A percentile compares a stretch with the other conserved stretches of the same genome.
Conservation (phyloP, 1,140 invertebrate genomes). For the Lepeophtheirus salmonis region DNA sequence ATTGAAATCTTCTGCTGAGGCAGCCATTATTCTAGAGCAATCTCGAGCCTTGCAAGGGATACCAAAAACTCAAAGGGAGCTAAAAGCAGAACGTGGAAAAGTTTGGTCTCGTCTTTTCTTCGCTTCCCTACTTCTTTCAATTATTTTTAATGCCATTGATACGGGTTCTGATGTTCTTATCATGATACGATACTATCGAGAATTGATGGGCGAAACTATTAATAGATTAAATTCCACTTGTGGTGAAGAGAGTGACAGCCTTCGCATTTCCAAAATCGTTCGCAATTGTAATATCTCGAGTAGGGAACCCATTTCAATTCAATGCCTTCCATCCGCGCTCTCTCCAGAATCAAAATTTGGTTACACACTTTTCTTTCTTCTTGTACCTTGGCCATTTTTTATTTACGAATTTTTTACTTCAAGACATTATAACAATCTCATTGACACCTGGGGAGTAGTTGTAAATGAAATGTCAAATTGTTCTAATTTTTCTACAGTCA, state of each 20-base stretch:
- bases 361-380: slow-evolving; percentile 13
- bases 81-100: slow-evolving; percentile 10
- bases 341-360: slow-evolving; percentile 11
- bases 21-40: slow-evolving; percentile 12
- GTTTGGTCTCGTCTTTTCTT: slow-evolving; percentile 14
- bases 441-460: neutral
- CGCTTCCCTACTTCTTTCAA: slow-evolving; percentile 8
- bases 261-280: neutral
- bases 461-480: slow-evolving; percentile 15
- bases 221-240: neutral
- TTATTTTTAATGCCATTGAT: slow-evolving; percentile 16
- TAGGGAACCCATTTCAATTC: neutral
- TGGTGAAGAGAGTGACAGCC: neutral
- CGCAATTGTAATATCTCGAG: neutral
- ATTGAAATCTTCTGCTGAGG: slow-evolving; percentile 13
- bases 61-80: slow-evolving; percentile 8
- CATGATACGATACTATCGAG: slow-evolving; percentile 12
- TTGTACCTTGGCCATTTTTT: slow-evolving; percentile 17
- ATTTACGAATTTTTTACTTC: slow-evolving; percentile 17
- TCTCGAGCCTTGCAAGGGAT: slow-evolving; percentile 14
- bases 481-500: neutral
- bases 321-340: slow-evolving; percentile 1
- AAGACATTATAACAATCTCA: slow-evolving; percentile 3
- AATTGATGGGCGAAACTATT: slow-evolving; percentile 1
- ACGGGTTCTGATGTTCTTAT: slow-evolving; percentile 16